phyloP scores from a whole-genome alignment of 2,888 invertebrate species.

The Drosophila fulvimacula region DNA sequence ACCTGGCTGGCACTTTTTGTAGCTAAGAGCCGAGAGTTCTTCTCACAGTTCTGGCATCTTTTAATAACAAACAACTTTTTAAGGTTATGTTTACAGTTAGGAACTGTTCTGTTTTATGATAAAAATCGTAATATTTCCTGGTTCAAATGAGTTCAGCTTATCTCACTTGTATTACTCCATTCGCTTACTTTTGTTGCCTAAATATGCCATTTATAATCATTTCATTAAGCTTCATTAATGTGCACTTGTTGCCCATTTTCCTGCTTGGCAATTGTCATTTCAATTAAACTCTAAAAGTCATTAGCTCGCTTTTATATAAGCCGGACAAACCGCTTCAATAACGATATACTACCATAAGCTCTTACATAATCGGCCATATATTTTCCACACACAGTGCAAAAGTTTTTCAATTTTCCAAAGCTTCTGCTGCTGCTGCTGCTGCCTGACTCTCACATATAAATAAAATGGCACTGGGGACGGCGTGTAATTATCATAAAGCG shows the following conservation, averaged over 20 bases:
- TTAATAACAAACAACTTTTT: slow-evolving; percentile 4
- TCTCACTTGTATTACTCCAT: not conserved
- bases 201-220: slow-evolving; percentile 23
- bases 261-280: slow-evolving; percentile 26
- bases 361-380: slow-evolving; percentile 70
- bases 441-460: slow-evolving; percentile 57
- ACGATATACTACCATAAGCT: slow-evolving; percentile 54
- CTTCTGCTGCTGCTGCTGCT: slow-evolving; percentile 37
- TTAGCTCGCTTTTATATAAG: slow-evolving; percentile 58
- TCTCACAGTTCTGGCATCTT: slow-evolving; percentile 9
- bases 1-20: not conserved
- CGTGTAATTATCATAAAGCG: slow-evolving; percentile 77
- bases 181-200: slow-evolving; percentile 11
- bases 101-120: not conserved
- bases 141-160: not conserved
- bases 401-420: slow-evolving; percentile 72
- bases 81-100: slow-evolving; percentile 6
- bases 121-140: not conserved
- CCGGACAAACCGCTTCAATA: slow-evolving; percentile 42
- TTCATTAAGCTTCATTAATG: slow-evolving; percentile 11
- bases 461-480: slow-evolving; percentile 54
- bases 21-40: not conserved
- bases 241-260: slow-evolving; percentile 4
- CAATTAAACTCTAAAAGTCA: slow-evolving; percentile 57
- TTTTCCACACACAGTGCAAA: slow-evolving; percentile 52